Evolutionary conservation across 2,888 invertebrate species (phyloP).

Genomic region (Heterodera filipjevi): DNA sequence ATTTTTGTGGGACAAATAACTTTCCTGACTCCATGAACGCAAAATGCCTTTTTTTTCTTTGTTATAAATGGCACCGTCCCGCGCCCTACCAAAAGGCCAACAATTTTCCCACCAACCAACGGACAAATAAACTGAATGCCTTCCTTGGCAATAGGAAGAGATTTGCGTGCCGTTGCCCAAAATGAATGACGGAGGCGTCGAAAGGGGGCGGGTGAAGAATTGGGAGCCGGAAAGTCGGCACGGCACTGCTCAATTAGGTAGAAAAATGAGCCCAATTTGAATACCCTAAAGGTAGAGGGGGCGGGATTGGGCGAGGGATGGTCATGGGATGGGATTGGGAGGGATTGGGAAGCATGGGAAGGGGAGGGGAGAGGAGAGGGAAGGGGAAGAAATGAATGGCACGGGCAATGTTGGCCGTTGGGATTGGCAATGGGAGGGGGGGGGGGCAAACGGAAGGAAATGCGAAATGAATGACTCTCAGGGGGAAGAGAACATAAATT

Average conservation of each 20-base stretch:
- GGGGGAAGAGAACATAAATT: neutral
- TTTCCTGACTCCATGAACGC: too few species aligned
- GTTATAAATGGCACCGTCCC: neutral
- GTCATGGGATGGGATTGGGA: neutral
- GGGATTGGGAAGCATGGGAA: too few species aligned
- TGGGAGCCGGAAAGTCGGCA: neutral
- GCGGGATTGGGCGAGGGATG: too few species aligned
- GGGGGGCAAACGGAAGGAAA: neutral
- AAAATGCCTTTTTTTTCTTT: too few species aligned
- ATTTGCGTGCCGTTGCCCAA: conserved; percentile 17
- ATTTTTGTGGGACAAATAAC: too few species aligned
- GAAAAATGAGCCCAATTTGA: conserved; percentile 24
- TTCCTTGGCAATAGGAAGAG: neutral
- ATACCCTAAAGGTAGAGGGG: neutral
- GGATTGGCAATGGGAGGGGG: neutral
- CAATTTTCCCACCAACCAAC: neutral
- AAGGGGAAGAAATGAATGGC: too few species aligned
- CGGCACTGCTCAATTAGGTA: neutral
- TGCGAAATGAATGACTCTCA: neutral
- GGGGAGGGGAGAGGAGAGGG: too few species aligned
- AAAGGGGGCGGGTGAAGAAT: neutral
- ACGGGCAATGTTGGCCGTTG: neutral
- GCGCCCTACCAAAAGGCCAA: neutral
- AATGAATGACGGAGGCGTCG: conserved; percentile 1
- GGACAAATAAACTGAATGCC: neutral